These are phyloP conservation scores for Thamnophis sirtalis DNA, from an alignment of 2,113 vertebrate species.

Conservation along the genomic window DNA sequence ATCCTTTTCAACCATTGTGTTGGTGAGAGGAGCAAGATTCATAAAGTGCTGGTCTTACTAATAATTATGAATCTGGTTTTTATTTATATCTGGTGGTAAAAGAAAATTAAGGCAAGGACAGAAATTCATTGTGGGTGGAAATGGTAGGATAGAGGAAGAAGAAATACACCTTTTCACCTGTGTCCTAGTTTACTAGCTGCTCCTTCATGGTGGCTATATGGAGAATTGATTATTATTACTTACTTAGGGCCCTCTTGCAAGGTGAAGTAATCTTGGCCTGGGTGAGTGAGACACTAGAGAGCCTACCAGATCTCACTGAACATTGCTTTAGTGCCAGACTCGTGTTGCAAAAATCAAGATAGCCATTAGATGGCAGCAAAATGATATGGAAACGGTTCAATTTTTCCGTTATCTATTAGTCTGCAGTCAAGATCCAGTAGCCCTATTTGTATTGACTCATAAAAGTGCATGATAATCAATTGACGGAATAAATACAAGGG, in stretches of 20 bases:
- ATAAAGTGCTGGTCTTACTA: background rate
- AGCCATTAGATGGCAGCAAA: background rate
- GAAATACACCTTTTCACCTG: background rate
- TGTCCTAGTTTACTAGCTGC: background rate
- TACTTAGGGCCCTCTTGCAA: background rate
- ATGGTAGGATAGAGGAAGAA: background rate
- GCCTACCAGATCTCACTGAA: background rate
- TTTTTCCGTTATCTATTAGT: background rate
- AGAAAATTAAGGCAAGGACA: background rate
- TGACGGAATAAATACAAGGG: background rate
- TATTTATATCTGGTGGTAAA: background rate
- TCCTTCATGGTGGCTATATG: background rate
- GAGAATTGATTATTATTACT: background rate
- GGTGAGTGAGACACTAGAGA: background rate
- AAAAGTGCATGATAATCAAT: too few species aligned
- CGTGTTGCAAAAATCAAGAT: background rate
- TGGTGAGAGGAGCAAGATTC: too few species aligned
- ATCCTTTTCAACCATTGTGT: background rate
- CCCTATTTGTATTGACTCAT: background rate
- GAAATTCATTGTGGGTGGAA: background rate
- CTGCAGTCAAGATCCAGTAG: background rate
- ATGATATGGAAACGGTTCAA: background rate
- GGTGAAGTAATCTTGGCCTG: background rate
- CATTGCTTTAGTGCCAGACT: background rate
- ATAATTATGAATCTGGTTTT: background rate